Evolutionary conservation across 2,888 invertebrate species (phyloP).

Genomic region (Zaprionus lineosus): DNA sequence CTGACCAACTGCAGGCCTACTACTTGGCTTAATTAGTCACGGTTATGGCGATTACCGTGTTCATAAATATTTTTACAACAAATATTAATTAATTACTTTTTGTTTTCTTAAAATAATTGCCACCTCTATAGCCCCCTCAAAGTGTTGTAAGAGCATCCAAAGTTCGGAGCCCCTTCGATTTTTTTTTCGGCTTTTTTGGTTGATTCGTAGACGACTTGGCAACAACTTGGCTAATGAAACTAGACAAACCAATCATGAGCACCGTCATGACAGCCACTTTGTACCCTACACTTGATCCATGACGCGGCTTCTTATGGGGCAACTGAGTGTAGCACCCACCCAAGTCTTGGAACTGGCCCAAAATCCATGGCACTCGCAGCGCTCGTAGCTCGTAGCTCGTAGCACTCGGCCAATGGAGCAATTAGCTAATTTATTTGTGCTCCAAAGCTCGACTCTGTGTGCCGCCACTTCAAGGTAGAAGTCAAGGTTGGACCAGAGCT

Average conservation of each 20-base stretch:
- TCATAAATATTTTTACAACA: no score
- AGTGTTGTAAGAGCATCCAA: constrained; percentile 40
- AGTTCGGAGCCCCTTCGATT: no score
- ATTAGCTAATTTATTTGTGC: constrained; percentile 47
- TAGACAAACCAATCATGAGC: constrained; percentile 22
- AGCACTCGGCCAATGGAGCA: constrained; percentile 38
- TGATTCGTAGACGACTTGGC: constrained; percentile 60
- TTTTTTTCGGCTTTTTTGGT: constrained; percentile 29
- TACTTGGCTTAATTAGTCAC: no score
- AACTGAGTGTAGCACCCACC: constrained; percentile 6
- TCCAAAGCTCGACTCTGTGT: constrained; percentile 14
- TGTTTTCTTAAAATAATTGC: no score
- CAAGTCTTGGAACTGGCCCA: constrained; percentile 23
- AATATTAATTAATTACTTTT: no score
- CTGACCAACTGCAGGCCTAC: no score
- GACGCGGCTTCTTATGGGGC: constrained; percentile 16
- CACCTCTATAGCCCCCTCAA: no score
- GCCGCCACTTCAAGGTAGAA: constrained; percentile 61
- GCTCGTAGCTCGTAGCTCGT: constrained; percentile 2
- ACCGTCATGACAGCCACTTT: constrained; percentile 59
- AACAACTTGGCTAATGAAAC: constrained; percentile 58
- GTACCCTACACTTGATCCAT: constrained; percentile 40
- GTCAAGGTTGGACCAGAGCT: constrained; percentile 61
- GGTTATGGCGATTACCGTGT: no score
- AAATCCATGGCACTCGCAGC: constrained; percentile 24